Base-by-base conservation (phyloP, 2,888 invertebrate species). In the Melipona beecheii region DNA sequence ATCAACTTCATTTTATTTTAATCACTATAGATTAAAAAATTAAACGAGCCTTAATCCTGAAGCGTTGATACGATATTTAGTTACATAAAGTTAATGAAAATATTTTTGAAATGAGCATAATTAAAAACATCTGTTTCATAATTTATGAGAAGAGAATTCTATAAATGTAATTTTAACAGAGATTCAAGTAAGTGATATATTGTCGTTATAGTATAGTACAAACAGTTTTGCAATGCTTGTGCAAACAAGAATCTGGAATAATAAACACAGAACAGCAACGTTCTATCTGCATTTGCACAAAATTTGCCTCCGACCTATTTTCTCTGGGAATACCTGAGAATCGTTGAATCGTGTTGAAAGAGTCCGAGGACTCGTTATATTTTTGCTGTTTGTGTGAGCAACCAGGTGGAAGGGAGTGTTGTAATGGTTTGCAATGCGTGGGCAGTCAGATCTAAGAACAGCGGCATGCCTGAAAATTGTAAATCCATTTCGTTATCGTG, bases 391-490 rank as follows among this genome's bases (percentile, higher is more conserved):
- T 81, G 31, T 31, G 4, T 31, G 75, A 62, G 81, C 75, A 86
- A 83, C 86, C 85, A 90, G 83, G 77, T 86, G 81, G 87, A 85
- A 27, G 81, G 78, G 78, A 74, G 56, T 75, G 88, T 90, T 89
- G 90, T 87, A 91, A 91, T 80, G 86, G 89, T 81, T 90, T 88
- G 86, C 89, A 83, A 78, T 27, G 89, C 83, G 89, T 90, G 83
- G 89, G 89, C 72, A 70, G 83, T 31, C 50, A 31, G 64, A 76
- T 84, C 84, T 87, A 84, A 87, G 89, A 90, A 88, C 83, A 78
- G 80, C 80, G 70, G 65, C 81, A 79, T 52, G 78, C 27, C 78
- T 24, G 75, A 77, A 71, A 65, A 81, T 78, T 70, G 54, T 49
- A 43, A 77, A 72, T 70, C 24, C 78, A 49, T 56, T 78, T 75